Percentiles rank a stretch among this genome's conserved stretches.
Evolutionary conservation across 2,113 vertebrate species (phyloP).

Genomic region (Thamnophis sirtalis): DNA sequence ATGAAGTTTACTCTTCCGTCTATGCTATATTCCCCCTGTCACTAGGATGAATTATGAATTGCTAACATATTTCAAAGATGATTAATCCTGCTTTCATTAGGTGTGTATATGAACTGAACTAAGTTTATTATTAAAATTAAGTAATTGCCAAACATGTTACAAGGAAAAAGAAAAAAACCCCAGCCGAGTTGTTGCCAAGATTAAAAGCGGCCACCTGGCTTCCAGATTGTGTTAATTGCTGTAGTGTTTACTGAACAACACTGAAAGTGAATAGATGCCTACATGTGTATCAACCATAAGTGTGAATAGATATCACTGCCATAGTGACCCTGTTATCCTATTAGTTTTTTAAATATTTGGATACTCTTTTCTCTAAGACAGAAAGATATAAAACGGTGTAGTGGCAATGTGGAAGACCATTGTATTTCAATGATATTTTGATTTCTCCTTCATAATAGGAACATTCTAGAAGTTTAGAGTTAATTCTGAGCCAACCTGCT

Average conservation of each 20-base stretch:
- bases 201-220: neutral
- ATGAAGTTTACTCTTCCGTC: neutral
- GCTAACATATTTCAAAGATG: neutral
- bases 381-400: neutral
- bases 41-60: neutral
- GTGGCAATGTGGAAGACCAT: too few species aligned
- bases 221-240: neutral
- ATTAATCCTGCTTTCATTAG: neutral
- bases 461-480: too few species aligned
- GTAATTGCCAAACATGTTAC: neutral
- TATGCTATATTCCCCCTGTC: neutral
- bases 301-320: constrained; percentile 20
- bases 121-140: neutral
- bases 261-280: neutral
- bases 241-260: constrained; percentile 25
- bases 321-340: constrained; percentile 12
- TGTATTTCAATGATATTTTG: too few species aligned
- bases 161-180: neutral
- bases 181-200: neutral
- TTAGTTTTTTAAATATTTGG: neutral
- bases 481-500: too few species aligned
- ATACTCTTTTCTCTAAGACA: neutral
- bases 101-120: neutral
- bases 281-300: constrained; percentile 21
- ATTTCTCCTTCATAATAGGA: too few species aligned